Evolutionary conservation across 2,888 invertebrate genomes (phyloP).

Genomic region (Therioaphis trifolii): DNA sequence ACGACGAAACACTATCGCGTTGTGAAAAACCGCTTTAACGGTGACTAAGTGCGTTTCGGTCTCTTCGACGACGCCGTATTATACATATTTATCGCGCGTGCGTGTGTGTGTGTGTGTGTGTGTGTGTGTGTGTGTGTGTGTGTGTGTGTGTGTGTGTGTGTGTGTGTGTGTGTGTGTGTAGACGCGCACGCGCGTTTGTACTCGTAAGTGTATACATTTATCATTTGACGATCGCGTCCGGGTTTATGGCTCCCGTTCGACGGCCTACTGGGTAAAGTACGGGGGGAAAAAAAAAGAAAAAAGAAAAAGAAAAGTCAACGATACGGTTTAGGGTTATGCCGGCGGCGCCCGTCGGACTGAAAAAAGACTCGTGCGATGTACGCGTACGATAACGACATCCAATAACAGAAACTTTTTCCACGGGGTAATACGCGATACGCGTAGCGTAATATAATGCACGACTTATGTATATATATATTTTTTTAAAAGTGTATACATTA

Average conservation of each 20-base stretch:
- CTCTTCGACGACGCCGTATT: neutral
- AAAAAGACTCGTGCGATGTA: neutral
- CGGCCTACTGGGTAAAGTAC: neutral
- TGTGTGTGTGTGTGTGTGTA: no score
- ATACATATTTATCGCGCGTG: neutral
- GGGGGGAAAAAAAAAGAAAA: slow-evolving; percentile 15
- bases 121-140: neutral
- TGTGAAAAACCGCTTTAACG: no score
- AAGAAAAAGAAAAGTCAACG: no score
- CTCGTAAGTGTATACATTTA: no score
- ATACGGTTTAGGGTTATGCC: no score
- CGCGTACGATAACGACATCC: slow-evolving; percentile 10
- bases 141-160: neutral
- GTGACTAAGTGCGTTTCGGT: no score
- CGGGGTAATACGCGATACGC: neutral
- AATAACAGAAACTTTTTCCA: slow-evolving; percentile 8
- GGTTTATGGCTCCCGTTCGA: neutral
- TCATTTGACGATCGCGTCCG: neutral
- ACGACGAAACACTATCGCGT: no score
- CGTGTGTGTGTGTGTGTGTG: no score
- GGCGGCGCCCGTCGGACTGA: neutral
- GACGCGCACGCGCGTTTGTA: no score
- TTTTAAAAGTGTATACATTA: no score
- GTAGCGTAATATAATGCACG: no score
- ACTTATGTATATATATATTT: no score